Conservation (phyloP, 1,140 invertebrate species). For the Platorchestia sp. region DNA sequence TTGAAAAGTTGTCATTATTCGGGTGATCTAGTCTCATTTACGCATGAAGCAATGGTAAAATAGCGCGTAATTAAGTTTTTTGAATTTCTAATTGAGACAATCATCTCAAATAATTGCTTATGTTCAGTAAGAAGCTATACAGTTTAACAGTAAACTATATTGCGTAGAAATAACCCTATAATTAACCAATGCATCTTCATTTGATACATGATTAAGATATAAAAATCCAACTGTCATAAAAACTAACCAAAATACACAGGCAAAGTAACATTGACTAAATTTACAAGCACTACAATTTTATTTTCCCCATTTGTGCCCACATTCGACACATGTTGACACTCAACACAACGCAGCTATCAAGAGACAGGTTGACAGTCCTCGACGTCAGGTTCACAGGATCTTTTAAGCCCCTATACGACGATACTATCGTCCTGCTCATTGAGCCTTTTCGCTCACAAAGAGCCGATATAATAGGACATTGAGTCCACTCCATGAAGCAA, state of each 20-base stretch:
- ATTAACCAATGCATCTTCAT: no score
- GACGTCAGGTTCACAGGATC: neutral
- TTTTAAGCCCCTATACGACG: neutral
- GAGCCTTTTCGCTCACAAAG: neutral
- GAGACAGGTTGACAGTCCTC: neutral
- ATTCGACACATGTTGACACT: neutral
- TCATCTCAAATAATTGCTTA: no score
- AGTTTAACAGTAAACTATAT: no score
- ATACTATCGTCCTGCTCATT: neutral
- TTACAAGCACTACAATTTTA: neutral
- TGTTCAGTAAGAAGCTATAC: no score
- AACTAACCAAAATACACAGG: neutral
- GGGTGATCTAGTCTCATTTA: no score
- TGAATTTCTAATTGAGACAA: no score
- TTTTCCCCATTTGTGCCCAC: neutral
- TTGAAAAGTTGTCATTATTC: no score
- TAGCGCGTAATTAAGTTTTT: no score
- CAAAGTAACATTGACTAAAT: neutral
- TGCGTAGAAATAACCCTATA: no score
- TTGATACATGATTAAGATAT: no score
- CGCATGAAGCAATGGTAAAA: no score
- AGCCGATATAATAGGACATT: neutral
- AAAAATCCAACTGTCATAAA: no score
- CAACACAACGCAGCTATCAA: neutral
- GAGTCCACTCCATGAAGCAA: neutral